A percentile compares a stretch with the other conserved stretches of the same genome.
These are phyloP conservation scores for Semicossyphus pulcher DNA, from an alignment of 2,113 vertebrate species.

Conservation along the genomic window DNA sequence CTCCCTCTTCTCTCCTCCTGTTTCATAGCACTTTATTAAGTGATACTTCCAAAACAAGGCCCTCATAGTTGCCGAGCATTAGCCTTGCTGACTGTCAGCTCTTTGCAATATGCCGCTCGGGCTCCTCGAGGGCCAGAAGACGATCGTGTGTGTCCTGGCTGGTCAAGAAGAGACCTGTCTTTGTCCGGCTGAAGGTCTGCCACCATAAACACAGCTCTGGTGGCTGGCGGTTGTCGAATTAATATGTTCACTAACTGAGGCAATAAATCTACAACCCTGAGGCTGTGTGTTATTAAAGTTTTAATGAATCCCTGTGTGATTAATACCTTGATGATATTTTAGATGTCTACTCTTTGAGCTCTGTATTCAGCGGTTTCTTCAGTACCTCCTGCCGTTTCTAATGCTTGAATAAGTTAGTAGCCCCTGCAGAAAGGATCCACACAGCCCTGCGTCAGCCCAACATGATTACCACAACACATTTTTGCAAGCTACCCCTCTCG, in stretches of 20 bases:
- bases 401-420: background rate
- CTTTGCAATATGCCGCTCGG: constrained; percentile 75
- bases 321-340: constrained; percentile 44
- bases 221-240: constrained; percentile 51
- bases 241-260: constrained; percentile 54
- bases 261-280: constrained; percentile 51
- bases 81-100: constrained; percentile 76
- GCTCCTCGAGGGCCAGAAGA: constrained; percentile 56
- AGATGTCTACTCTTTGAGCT: background rate
- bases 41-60: constrained; percentile 71
- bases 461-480: constrained; percentile 9
- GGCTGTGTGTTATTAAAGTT: constrained; percentile 50
- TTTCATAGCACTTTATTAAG: constrained; percentile 78
- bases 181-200: constrained; percentile 62
- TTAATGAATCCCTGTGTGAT: constrained; percentile 56
- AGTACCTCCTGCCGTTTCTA: background rate
- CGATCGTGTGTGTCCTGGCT: constrained; percentile 65
- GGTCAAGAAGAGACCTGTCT: constrained; percentile 72
- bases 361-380: background rate
- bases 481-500: background rate
- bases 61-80: constrained; percentile 64
- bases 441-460: background rate
- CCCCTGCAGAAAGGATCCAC: background rate
- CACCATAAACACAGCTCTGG: constrained; percentile 62
- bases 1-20: constrained; percentile 55